Conservation (phyloP, 2,113 vertebrate genomes). For the Colaptes auratus region DNA sequence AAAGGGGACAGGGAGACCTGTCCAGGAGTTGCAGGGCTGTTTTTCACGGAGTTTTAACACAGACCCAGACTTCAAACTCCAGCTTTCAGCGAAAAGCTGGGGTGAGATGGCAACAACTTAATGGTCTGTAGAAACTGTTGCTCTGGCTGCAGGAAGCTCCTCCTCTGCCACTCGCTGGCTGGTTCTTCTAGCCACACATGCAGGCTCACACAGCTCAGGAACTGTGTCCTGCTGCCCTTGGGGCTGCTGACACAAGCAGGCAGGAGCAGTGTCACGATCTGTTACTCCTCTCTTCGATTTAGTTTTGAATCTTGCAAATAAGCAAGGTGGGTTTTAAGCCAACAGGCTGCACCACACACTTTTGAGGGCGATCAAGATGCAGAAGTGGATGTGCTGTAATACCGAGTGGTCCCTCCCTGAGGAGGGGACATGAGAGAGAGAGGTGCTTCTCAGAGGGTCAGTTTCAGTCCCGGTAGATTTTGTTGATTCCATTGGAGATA, state of each 20-base stretch:
- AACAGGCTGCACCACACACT: background rate
- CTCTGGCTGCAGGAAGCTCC: background rate
- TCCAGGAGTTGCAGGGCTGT: too few species aligned
- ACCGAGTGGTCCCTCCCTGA: too few species aligned
- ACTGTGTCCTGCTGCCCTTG: background rate
- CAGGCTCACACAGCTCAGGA: background rate
- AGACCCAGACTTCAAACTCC: too few species aligned
- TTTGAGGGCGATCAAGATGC: background rate
- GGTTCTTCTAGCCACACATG: background rate
- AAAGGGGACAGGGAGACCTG: too few species aligned
- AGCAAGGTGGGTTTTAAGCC: background rate
- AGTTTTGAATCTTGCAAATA: background rate
- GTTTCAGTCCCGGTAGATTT: background rate
- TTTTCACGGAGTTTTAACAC: too few species aligned
- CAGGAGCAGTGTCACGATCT: background rate
- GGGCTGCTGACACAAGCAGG: background rate
- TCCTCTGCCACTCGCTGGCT: background rate
- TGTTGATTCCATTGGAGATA: background rate
- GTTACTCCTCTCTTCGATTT: background rate
- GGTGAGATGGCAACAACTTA: too few species aligned
- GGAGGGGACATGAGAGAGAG: background rate
- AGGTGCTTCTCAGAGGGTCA: background rate
- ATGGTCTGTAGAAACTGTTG: background rate
- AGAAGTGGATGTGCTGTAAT: background rate
- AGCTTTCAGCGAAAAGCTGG: too few species aligned